Base-by-base conservation (phyloP, 2,888 invertebrate genomes). In the Achlya flavicornis region DNA sequence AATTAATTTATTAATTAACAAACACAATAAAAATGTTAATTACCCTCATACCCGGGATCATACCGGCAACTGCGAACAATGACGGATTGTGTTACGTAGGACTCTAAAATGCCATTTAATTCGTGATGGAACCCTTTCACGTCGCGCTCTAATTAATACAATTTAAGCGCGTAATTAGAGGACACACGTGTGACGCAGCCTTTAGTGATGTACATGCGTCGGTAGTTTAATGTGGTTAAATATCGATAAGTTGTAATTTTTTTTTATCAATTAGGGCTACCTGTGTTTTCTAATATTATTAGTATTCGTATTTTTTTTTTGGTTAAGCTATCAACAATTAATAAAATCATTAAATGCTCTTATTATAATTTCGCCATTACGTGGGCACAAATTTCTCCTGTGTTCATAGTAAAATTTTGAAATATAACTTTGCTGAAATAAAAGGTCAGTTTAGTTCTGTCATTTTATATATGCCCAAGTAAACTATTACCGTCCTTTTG, bases 131-230 rank as follows among this genome's bases (percentile, higher is more conserved):
- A 92, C 93, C 93, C 92, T 93, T 91, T 91, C 81, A 72, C 83
- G 86, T 79, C 85, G 88, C 87, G 87, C 84, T 85, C 85, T 93
- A 91, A 92, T 93, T 92, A 92, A 92, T 90, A 88, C 92, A 92
- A 93, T 93, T 91, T 90, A 87, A 88, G 80, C 88, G 87, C 82
- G 88, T 91, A 90, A 93, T 92, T 92, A 91, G 84, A 86, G 80
- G 75, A 88, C 86, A 78, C 81, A 88, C 87, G 89, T 89, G 88
- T 88, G 89, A 87, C 81, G 83, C 68, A 64, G 59, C 41, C 12
- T 58, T 38, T 73, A 87, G 87, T 80, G 87, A 75, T 83, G 80
- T 70, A 65, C 69, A 38, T 41, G 0, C 38, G 6, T 60, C 43
- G 16, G 19, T 33, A 26, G 5, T 43, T 58, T 16, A 10, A 38